Evolutionary conservation across 2,113 vertebrate genomes (phyloP), one percentile per base, ranked within the genome.

Genomic region (Chelonoidis abingdonii): DNA sequence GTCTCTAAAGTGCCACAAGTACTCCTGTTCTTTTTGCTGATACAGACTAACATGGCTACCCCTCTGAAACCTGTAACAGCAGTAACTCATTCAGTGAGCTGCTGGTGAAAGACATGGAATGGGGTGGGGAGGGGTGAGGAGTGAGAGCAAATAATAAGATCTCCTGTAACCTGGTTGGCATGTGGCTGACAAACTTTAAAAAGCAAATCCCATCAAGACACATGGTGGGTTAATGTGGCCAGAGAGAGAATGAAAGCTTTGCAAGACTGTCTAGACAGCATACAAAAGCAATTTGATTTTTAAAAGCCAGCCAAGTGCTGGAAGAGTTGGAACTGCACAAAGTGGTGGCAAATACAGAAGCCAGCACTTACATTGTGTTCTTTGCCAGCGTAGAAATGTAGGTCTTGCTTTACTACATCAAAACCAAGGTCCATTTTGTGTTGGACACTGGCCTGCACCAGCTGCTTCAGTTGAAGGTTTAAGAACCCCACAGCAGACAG

Each of bases 291-390:
- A 19, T 41, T 62, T 90, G 83, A 85, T 56, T 78, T 94, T 86
- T 83, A 10, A 5, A 62, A 6, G 85, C 80, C 93, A 96, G 76
- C 24, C 87, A 83, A 57, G 92, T 5, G 0, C 44, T 29, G 75
- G 27, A 62, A 94, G 90, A 95, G 76, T 88, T 86, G 14, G 90
- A 86, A 88, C 21, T 88, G 78, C 0, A 72, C 35, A 21, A 38
- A 72, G 11, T 1, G 1, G 16, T 29, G 59, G 24, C 24, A 38
- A 22, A 72, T 22, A 8, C 35, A 72, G 65, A 19, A 38, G 65
- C 19, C 65, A 72, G 65, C 65, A 22, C 14, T 78, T 27, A 47
- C 47, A 27, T 44, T 27, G 27, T 44, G 24, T 13, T 78, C 41
- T 47, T 11, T 27, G 38, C 41, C 41, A 8, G 27, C 27, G 5